Conservation (phyloP, 2,888 invertebrate genomes). For the Acanthosepion esculentum region DNA sequence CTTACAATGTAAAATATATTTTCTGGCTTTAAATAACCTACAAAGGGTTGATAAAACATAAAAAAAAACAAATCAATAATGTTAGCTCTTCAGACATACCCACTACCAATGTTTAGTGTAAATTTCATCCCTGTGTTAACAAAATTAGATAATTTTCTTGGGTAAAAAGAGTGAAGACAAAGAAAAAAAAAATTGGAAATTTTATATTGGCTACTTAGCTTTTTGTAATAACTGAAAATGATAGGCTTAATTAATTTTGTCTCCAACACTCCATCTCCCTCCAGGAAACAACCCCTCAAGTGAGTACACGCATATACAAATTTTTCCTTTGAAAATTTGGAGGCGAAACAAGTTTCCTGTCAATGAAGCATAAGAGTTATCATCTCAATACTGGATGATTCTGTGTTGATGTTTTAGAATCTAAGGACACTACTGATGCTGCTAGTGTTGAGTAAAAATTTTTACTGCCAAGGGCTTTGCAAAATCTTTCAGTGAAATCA, state of each 20-base stretch:
- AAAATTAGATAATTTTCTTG: not conserved
- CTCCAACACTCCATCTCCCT: not conserved
- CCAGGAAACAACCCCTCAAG: not conserved
- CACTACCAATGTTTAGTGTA: not conserved
- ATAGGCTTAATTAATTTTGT: not conserved
- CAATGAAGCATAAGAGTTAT: not conserved
- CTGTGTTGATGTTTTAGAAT: not conserved
- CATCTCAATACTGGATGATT: not conserved
- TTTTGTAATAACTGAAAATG: conserved; percentile 16
- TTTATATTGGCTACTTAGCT: not conserved
- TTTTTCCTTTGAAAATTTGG: conserved; percentile 33
- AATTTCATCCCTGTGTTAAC: not conserved
- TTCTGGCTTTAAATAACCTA: too few species aligned
- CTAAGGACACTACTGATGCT: not conserved
- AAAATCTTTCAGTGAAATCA: not conserved
- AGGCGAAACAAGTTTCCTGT: not conserved
- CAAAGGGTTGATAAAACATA: too few species aligned
- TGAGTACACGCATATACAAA: not conserved
- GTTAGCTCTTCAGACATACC: not conserved
- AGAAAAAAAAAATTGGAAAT: not conserved
- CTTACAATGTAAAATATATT: too few species aligned
- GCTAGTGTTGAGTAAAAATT: not conserved
- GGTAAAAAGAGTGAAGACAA: not conserved
- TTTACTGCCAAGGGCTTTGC: not conserved
- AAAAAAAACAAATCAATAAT: not conserved